These are phyloP conservation scores for Fregata magnificens DNA, from an alignment of 2,113 vertebrate genomes.

Conservation along the genomic window DNA sequence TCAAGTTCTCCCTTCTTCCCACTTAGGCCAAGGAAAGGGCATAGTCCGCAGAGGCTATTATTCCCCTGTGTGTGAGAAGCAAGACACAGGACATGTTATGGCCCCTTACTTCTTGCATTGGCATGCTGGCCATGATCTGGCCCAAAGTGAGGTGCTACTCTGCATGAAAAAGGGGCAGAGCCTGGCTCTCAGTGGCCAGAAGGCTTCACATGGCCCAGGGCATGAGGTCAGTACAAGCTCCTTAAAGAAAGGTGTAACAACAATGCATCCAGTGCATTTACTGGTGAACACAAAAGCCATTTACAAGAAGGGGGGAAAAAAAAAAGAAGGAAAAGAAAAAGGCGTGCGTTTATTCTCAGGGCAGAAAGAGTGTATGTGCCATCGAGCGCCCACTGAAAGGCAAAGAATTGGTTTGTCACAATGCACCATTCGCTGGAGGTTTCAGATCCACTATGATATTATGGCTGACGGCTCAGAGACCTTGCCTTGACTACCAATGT, in stretches of 20 bases:
- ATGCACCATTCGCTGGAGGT: conserved; percentile 11
- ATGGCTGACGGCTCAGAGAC: conserved; percentile 15
- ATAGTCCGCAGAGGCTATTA: conserved; percentile 31
- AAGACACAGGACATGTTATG: conserved; percentile 4
- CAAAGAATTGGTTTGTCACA: conserved; percentile 35
- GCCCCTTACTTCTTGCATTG: conserved; percentile 22
- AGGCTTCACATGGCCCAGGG: conserved; percentile 46
- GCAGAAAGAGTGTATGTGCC: neutral
- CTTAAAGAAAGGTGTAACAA: conserved; percentile 42
- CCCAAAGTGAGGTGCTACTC: conserved; percentile 48
- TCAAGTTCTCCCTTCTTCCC: conserved; percentile 35
- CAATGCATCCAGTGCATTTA: conserved; percentile 25
- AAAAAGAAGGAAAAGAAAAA: neutral
- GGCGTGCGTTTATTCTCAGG: conserved; percentile 1
- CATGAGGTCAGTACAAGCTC: conserved; percentile 38
- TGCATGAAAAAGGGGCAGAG: conserved; percentile 55
- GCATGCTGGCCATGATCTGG: conserved; percentile 50
- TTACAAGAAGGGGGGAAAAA: neutral
- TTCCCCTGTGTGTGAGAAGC: conserved; percentile 50
- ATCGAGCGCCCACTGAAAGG: conserved; percentile 13
- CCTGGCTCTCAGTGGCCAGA: conserved; percentile 10
- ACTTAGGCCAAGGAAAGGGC: conserved; percentile 28
- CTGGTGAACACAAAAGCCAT: conserved; percentile 31
- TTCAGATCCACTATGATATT: conserved; percentile 52
- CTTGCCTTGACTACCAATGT: conserved; percentile 15